phyloP scores from a whole-genome alignment of 1,140 invertebrate genomes.

The Brachionus angularis region DNA sequence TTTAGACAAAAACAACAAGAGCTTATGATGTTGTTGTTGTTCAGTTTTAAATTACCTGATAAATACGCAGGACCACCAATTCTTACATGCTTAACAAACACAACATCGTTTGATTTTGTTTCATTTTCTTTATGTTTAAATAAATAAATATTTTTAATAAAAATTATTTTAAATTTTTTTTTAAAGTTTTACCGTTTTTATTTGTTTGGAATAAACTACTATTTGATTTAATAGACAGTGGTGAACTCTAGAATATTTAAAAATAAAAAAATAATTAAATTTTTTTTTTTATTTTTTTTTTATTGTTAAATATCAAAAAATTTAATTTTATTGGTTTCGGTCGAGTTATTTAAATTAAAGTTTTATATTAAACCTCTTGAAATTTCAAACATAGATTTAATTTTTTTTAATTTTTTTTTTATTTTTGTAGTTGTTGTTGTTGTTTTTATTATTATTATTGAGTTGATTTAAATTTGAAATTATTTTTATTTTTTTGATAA shows the following conservation, averaged over 20 bases:
- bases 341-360: too few species aligned
- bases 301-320: background rate
- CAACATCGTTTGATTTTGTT: background rate
- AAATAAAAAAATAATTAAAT: background rate
- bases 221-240: background rate
- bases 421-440: too few species aligned
- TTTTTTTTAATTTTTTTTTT: too few species aligned
- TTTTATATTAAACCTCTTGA: too few species aligned
- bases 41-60: slow-evolving; percentile 6
- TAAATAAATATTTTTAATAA: background rate
- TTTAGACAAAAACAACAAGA: too few species aligned
- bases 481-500: too few species aligned
- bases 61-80: slow-evolving; percentile 15
- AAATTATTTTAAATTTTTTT: background rate
- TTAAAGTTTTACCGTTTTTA: background rate
- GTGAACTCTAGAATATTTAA: background rate
- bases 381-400: too few species aligned
- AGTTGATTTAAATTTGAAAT: too few species aligned
- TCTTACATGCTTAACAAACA: slow-evolving; percentile 42
- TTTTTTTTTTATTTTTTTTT: background rate
- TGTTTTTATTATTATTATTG: too few species aligned
- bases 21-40: too few species aligned
- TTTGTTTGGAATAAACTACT: slow-evolving; percentile 26
- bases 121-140: background rate
- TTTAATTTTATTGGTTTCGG: too few species aligned